Base-by-base conservation (phyloP, 2,888 invertebrate genomes). In the Drosophila kanekoi region DNA sequence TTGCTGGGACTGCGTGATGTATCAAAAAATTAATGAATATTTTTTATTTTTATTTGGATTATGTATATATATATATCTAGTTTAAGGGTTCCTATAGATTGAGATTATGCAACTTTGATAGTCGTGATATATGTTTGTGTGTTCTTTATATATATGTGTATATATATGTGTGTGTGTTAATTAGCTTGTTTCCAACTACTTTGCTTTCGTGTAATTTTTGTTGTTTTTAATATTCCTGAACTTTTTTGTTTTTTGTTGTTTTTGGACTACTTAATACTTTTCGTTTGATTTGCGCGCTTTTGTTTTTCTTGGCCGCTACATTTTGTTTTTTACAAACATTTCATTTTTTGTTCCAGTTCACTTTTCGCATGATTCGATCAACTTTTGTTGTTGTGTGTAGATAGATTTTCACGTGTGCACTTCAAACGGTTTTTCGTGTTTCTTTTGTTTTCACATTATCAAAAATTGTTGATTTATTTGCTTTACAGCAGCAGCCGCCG, bases 381-480 rank as follows among this genome's bases (percentile, higher is more conserved):
- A 61, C 58, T 62, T 63, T 58, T 63, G 16, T n/a, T 49, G 18
- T 59, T 51, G 66, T 65, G 37, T 18, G 67, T 70, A 23, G 66
- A 76, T 70, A 23, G 66, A 76, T 80, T 79, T 83, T 81, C 81
- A 85, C 81, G 85, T 72, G 68, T 41, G 72, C 79, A 81, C 80
- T 81, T 80, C 85, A 80, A 80, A 85, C 82, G 77, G 61, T 41
- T 72, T 62, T 38, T 51, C 16, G 20, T 49, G 37, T 43, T 13
- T 54, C 60, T 56, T 33, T 56, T 47, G 44, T 59, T 57, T 73
- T 73, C 58, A 63, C 60, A 59, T 70, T 64, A 72, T 65, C 64
- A 63, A 69, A 63, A 69, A 60, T 70, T 70, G 63, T 84, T 76
- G 69, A 64, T 67, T 79, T 78, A 64, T 72, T 59, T 76, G 80